Percentiles rank a stretch among this genome's conserved stretches.
These are phyloP conservation scores for Eulithis prunata DNA, from an alignment of 2,888 invertebrate species.

Conservation along the genomic window DNA sequence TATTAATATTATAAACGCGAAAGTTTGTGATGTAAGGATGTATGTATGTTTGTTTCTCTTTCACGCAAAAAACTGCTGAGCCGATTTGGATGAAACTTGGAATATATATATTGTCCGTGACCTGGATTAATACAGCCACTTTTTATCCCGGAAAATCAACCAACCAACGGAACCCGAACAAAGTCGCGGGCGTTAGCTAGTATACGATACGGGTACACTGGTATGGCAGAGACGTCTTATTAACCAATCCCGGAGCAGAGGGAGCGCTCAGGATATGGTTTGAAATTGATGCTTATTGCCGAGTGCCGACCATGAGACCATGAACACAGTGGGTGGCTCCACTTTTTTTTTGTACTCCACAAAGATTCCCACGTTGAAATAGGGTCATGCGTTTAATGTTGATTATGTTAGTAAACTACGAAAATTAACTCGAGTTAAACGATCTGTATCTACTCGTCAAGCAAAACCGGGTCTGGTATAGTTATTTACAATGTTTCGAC, in stretches of 20 bases:
- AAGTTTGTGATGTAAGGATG: too few species aligned
- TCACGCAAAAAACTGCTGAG: too few species aligned
- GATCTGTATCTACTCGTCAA: too few species aligned
- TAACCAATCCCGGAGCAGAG: constrained; percentile 48
- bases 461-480: neutral
- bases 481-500: too few species aligned
- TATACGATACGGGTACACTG: constrained; percentile 56
- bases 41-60: too few species aligned
- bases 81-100: too few species aligned
- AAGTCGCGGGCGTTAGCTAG: too few species aligned
- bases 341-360: constrained; percentile 19
- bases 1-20: too few species aligned
- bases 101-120: too few species aligned
- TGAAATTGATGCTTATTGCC: constrained; percentile 77
- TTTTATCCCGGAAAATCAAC: too few species aligned
- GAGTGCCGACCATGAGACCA: constrained; percentile 50
- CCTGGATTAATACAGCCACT: too few species aligned
- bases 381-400: constrained; percentile 6
- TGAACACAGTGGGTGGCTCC: constrained; percentile 42
- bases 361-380: constrained; percentile 21
- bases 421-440: neutral
- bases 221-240: constrained; percentile 51
- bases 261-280: constrained; percentile 76
- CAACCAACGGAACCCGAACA: too few species aligned
- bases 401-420: neutral